Base-by-base conservation (phyloP, 1,140 invertebrate species). In the Cherax destructor region DNA sequence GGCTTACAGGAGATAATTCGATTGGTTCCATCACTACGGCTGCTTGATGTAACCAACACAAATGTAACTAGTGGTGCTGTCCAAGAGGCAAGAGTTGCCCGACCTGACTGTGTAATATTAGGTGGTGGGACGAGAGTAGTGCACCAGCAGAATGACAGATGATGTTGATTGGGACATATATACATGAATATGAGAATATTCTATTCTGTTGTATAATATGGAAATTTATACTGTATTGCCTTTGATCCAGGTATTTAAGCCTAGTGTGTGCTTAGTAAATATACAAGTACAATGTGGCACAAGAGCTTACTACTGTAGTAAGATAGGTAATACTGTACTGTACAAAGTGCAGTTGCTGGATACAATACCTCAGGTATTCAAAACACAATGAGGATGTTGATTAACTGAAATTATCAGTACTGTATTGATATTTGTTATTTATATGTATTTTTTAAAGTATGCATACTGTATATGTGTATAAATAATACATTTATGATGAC, bases 1-100 rank as follows among this genome's bases (percentile, higher is more conserved):
- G 91, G 92, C 49, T 52, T 93, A 65, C 65, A 87, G 56, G 78
- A 92, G 47, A 91, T 93, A 21, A 80, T 91, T 61, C 83, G 83
- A 5, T 9, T 80, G n/a, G 90, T 86, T 50, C 90, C 90, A 16
- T 86, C 90, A 0, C 49, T 91, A 47, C 59, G 79, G 41, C 18
- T 86, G 30, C 79, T 91, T 30, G 88, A 91, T 65, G 81, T 91
- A n/a, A 91, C 88, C 56, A 91, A 91, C 59, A 91, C 88, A 3
- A 83, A 84, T 50, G 88, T 85, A 56, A 91, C 88, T 77, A 78
- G 72, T 24, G 59, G 72, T 61, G 88, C 79, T 21, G 72, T 91
- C 18, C 88, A 91, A 72, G 88, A 91, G 52, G 88, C 88, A 56
- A 91, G 81, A 41, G 81, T 91, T 41, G 88, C 81, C 10, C 61